Evolutionary conservation across 2,888 invertebrate species (phyloP).

Genomic region (Pelosia muscerda): DNA sequence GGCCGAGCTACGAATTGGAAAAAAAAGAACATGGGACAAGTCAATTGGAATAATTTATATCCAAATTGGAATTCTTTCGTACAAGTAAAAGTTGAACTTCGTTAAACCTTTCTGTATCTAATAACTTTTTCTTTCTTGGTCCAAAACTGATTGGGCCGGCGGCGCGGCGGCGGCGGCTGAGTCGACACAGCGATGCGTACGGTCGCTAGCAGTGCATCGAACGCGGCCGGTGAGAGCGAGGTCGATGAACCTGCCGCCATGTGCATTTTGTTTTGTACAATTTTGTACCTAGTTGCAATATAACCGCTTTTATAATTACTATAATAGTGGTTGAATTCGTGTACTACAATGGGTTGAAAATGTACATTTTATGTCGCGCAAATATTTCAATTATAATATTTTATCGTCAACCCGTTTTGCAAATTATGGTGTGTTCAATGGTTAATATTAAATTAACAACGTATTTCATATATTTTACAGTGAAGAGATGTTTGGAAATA

Average conservation of each 20-base stretch:
- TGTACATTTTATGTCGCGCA: conserved; percentile 9
- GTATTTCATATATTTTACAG: too few relatives aligned
- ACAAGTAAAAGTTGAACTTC: conserved; percentile 44
- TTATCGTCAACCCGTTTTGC: neutral
- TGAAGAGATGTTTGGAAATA: too few relatives aligned
- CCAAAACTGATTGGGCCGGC: conserved; percentile 51
- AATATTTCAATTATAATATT: neutral
- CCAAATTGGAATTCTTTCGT: conserved; percentile 47
- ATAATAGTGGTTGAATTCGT: conserved; percentile 22
- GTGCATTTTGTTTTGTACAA: conserved; percentile 76
- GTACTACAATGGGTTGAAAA: neutral
- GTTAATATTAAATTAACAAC: too few relatives aligned
- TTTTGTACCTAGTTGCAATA: conserved; percentile 64
- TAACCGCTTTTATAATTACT: conserved; percentile 23
- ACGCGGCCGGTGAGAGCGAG: conserved; percentile 84
- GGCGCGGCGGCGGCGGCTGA: too few relatives aligned
- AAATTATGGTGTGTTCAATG: neutral
- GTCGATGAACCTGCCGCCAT: conserved; percentile 79
- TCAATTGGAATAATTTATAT: conserved; percentile 46
- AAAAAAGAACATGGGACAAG: conserved; percentile 36
- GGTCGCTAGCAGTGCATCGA: conserved; percentile 74
- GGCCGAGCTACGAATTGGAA: conserved; percentile 30
- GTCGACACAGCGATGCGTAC: conserved; percentile 59
- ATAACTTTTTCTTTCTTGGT: conserved; percentile 52
- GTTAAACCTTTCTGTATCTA: conserved; percentile 50